Percentiles rank a stretch among this genome's conserved stretches.
phyloP scores from a whole-genome alignment of 1,140 invertebrate species.

The Pseudomyrmex flavicornis region DNA sequence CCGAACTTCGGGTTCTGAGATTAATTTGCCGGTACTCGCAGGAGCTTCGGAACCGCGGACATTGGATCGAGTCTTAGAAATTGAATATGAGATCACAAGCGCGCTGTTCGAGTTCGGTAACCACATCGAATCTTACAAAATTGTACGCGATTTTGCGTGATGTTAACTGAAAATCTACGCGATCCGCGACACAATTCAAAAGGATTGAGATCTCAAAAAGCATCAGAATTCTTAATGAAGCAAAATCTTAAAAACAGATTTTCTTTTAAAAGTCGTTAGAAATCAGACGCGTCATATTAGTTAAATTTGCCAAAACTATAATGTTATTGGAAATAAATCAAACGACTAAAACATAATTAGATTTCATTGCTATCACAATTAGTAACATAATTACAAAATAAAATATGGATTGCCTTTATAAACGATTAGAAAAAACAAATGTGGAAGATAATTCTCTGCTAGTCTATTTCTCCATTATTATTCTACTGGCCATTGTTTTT shows the following conservation, averaged over 20 bases:
- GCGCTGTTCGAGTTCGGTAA: neutral
- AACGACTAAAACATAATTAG: neutral
- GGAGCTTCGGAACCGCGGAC: slow-evolving; percentile 27
- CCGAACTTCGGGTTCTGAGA: slow-evolving; percentile 30
- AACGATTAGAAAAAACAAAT: too few relatives aligned
- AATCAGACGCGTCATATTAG: slow-evolving; percentile 1
- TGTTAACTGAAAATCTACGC: neutral
- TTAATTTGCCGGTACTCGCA: slow-evolving; percentile 34
- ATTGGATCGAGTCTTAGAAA: neutral
- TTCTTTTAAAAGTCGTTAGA: neutral
- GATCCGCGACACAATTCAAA: too few relatives aligned
- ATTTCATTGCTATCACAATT: slow-evolving; percentile 2
- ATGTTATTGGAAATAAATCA: neutral
- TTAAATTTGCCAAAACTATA: slow-evolving; percentile 26
- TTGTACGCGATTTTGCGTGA: neutral
- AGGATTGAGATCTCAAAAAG: too few relatives aligned
- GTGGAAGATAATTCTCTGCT: too few relatives aligned
- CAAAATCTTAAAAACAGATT: too few relatives aligned
- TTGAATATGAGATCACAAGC: slow-evolving; percentile 25
- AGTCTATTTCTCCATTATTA: neutral
- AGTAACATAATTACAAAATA: too few relatives aligned
- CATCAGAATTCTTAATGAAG: too few relatives aligned
- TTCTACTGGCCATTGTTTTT: neutral
- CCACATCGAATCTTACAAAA: neutral
- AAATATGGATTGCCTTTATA: too few relatives aligned